A percentile compares a stretch with the other conserved stretches of the same genome.
Conservation (phyloP, 2,888 invertebrate species). For the Philhelius pedissequus region DNA sequence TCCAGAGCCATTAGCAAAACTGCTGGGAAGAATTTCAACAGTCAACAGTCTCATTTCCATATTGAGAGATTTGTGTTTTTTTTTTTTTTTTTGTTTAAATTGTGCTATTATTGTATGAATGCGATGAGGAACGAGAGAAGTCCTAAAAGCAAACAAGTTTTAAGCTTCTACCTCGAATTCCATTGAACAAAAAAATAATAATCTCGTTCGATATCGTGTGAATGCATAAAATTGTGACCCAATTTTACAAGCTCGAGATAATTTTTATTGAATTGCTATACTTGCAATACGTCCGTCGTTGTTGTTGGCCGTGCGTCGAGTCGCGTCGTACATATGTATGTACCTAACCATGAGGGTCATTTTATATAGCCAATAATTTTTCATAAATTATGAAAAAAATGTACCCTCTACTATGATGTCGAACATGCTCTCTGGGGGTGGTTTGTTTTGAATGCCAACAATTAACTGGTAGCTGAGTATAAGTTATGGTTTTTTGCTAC, state of each 20-base stretch:
- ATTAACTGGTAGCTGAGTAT: background rate
- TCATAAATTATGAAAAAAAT: slow-evolving; percentile 21
- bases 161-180: slow-evolving; percentile 38
- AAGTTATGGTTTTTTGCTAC: background rate
- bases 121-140: background rate
- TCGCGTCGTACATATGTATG: background rate
- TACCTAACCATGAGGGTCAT: slow-evolving; percentile 20
- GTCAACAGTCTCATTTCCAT: slow-evolving; percentile 18
- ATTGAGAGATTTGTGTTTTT: background rate
- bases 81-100: background rate
- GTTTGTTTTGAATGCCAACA: slow-evolving; percentile 40
- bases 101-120: background rate
- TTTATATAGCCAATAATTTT: slow-evolving; percentile 38
- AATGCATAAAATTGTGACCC: slow-evolving; percentile 38
- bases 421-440: slow-evolving; percentile 15
- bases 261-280: slow-evolving; percentile 18
- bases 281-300: no score
- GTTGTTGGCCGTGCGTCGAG: background rate
- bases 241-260: slow-evolving; percentile 33
- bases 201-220: slow-evolving; percentile 22
- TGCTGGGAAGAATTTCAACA: slow-evolving; percentile 9
- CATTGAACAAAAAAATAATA: slow-evolving; percentile 12
- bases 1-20: slow-evolving; percentile 27
- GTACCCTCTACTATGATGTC: slow-evolving; percentile 47
- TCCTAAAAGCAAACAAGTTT: slow-evolving; percentile 44